phyloP scores from a whole-genome alignment of 2,113 vertebrate species.

The Eptesicus fuscus region DNA sequence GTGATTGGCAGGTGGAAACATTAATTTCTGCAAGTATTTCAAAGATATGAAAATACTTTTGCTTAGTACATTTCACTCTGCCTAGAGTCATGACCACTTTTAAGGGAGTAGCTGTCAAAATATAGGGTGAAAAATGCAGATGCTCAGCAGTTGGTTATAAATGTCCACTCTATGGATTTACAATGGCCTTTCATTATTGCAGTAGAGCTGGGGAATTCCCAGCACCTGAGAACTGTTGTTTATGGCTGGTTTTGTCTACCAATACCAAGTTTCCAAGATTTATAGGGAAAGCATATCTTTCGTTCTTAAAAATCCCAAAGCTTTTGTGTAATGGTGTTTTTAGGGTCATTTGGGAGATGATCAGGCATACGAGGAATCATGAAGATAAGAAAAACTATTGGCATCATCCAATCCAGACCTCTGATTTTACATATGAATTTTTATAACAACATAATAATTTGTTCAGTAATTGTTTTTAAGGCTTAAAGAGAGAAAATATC shows the following conservation, averaged over 20 bases:
- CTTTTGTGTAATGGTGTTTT: not conserved
- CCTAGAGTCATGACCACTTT: slow-evolving; percentile 3
- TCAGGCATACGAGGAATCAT: not conserved
- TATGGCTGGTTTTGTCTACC: not conserved
- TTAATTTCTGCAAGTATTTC: slow-evolving; percentile 26
- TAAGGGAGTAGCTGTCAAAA: slow-evolving; percentile 23
- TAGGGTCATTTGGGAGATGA: not conserved
- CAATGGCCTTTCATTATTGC: not conserved
- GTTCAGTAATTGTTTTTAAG: not conserved
- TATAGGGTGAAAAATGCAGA: not conserved
- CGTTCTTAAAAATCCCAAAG: not conserved
- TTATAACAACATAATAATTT: not conserved
- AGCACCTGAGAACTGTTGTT: not conserved
- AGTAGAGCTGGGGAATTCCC: not conserved
- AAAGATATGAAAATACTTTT: not conserved
- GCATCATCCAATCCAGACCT: not conserved
- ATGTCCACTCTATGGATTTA: not conserved
- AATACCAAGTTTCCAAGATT: not conserved
- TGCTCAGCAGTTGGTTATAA: not conserved
- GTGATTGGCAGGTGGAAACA: not conserved
- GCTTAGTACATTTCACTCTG: not conserved
- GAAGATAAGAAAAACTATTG: not conserved
- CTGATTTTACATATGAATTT: not conserved
- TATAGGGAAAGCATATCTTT: not conserved
- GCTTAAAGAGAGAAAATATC: not conserved